Conservation (phyloP, 2,888 invertebrate species). For the Eilema griseolum region DNA sequence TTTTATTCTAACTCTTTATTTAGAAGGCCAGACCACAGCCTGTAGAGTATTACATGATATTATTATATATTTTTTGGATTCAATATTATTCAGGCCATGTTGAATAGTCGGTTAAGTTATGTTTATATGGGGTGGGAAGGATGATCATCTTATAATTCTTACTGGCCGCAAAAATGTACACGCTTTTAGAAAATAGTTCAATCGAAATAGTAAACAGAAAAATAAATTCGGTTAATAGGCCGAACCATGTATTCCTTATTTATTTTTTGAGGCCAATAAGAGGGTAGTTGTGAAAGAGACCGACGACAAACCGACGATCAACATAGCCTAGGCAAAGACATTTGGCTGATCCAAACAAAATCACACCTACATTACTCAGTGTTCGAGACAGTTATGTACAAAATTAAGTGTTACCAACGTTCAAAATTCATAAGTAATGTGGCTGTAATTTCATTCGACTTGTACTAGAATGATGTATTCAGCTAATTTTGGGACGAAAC, state of each 20-base stretch:
- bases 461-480: slow-evolving; percentile 63
- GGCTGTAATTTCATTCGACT: slow-evolving; percentile 63
- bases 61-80: slow-evolving; percentile 37
- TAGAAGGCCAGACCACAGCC: slow-evolving; percentile 45
- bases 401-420: slow-evolving; percentile 67
- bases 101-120: slow-evolving; percentile 47
- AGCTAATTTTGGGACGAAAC: slow-evolving; percentile 59
- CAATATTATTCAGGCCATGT: slow-evolving; percentile 50
- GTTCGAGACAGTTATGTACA: slow-evolving; percentile 73
- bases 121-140: not conserved
- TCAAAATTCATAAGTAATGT: slow-evolving; percentile 58
- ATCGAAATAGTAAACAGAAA: slow-evolving; percentile 24
- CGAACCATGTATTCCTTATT: slow-evolving; percentile 46
- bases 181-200: slow-evolving; percentile 6
- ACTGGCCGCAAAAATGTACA: slow-evolving; percentile 28
- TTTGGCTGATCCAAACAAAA: slow-evolving; percentile 56
- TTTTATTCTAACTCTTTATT: slow-evolving; percentile 31
- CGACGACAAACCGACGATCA: slow-evolving; percentile 57
- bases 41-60: slow-evolving; percentile 48
- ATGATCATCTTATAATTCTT: slow-evolving; percentile 8
- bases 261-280: slow-evolving; percentile 62
- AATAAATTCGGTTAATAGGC: slow-evolving; percentile 20
- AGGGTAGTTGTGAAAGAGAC: slow-evolving; percentile 35
- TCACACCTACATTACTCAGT: slow-evolving; percentile 61
- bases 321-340: slow-evolving; percentile 63